Percentiles rank a stretch among this genome's conserved stretches.
Conservation (phyloP, 2,888 invertebrate species). For the Brenthis ino region DNA sequence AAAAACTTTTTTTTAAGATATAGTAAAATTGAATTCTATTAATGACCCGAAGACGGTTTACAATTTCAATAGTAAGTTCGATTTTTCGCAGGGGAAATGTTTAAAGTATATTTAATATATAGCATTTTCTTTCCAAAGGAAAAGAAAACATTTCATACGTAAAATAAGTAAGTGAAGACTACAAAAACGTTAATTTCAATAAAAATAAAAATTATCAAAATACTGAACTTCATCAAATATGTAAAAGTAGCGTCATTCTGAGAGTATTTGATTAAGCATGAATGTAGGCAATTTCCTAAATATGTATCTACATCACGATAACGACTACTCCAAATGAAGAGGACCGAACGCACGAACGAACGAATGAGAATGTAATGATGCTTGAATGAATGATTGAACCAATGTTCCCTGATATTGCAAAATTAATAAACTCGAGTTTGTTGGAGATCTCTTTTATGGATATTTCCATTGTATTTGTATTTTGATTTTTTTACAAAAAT, state of each 20-base stretch:
- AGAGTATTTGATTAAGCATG: constrained; percentile 48
- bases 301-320: constrained; percentile 61
- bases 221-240: not conserved
- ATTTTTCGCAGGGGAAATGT: too few relatives aligned
- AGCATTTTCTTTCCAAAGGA: too few relatives aligned
- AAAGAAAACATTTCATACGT: too few relatives aligned
- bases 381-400: constrained; percentile 59
- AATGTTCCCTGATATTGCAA: constrained; percentile 25
- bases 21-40: too few relatives aligned
- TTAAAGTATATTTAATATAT: too few relatives aligned
- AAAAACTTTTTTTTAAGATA: too few relatives aligned
- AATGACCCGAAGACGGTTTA: too few relatives aligned
- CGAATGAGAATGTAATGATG: constrained; percentile 59
- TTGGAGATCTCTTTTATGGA: constrained; percentile 13
- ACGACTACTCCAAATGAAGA: constrained; percentile 46
- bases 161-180: too few relatives aligned
- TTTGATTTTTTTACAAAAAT: not conserved
- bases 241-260: not conserved
- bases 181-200: too few relatives aligned
- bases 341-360: constrained; percentile 49
- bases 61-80: too few relatives aligned
- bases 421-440: constrained; percentile 27
- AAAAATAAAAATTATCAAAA: too few relatives aligned
- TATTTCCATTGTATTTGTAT: constrained; percentile 11
- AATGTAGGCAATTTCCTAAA: constrained; percentile 72